Percentiles rank a stretch among this genome's conserved stretches.
phyloP scores from a whole-genome alignment of 2,113 vertebrate genomes.

The Chlorodrepanis virens region DNA sequence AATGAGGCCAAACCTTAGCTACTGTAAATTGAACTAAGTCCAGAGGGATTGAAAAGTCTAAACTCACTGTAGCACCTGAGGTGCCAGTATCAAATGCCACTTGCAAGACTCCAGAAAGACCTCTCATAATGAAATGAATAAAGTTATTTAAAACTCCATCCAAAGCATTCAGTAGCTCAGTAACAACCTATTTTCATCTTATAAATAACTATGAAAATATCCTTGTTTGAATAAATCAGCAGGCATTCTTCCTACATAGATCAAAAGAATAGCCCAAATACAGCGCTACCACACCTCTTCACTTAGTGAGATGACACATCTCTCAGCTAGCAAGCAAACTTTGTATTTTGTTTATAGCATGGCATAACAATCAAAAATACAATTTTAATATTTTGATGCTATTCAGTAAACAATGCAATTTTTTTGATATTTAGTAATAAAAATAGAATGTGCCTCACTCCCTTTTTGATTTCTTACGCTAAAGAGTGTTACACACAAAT shows the following conservation, averaged over 20 bases:
- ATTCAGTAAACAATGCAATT: background rate
- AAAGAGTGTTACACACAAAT: background rate
- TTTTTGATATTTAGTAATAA: background rate
- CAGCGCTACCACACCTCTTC: accelerated
- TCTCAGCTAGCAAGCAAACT: background rate
- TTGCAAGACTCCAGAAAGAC: background rate
- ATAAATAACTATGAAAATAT: background rate
- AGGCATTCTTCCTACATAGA: background rate
- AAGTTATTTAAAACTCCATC: background rate
- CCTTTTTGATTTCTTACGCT: background rate
- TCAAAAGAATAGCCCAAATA: background rate
- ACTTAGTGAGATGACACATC: background rate
- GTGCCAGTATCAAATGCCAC: background rate
- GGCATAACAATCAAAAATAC: background rate
- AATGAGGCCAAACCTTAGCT: background rate
- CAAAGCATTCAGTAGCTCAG: background rate
- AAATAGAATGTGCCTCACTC: background rate
- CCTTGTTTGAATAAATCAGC: background rate
- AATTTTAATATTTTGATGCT: background rate
- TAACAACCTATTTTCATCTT: background rate
- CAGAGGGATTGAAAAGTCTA: background rate
- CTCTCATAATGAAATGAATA: background rate
- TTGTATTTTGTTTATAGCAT: background rate
- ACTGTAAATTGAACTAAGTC: background rate
- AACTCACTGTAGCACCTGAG: constrained; percentile 9